phyloP scores from a whole-genome alignment of 2,888 invertebrate genomes.

The Nebria brevicollis region DNA sequence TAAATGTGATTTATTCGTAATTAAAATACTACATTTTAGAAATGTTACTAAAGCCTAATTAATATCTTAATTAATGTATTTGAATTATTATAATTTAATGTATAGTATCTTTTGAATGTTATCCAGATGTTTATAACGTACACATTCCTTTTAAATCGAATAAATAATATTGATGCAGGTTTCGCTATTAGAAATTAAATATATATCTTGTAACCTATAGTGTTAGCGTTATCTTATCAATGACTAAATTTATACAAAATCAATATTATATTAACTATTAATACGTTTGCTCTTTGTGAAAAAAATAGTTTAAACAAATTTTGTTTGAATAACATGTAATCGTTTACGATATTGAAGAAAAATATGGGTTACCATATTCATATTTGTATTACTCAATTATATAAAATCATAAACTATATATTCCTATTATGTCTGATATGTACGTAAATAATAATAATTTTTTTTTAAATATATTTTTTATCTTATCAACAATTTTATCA shows the following conservation, averaged over 20 bases:
- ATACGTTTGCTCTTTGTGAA: conserved; percentile 2
- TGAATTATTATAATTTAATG: neutral
- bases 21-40: neutral
- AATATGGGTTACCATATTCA: neutral
- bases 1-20: neutral
- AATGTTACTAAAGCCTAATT: neutral
- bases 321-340: neutral
- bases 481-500: neutral
- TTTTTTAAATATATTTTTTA: no score
- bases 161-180: neutral
- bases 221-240: conserved; percentile 14
- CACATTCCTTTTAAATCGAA: no score
- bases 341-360: neutral
- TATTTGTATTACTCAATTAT: neutral
- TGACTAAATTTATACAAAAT: neutral
- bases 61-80: neutral
- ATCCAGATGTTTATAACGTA: no score
- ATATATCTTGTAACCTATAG: neutral
- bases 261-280: conserved; percentile 2
- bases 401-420: neutral
- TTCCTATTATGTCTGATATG: neutral
- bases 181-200: neutral
- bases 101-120: neutral
- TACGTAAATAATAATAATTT: neutral
- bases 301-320: neutral